These are phyloP conservation scores for Apostichopus leukothele DNA, from an alignment of 53 echinoderm and acorn worm genomes.

Conservation along the genomic window DNA sequence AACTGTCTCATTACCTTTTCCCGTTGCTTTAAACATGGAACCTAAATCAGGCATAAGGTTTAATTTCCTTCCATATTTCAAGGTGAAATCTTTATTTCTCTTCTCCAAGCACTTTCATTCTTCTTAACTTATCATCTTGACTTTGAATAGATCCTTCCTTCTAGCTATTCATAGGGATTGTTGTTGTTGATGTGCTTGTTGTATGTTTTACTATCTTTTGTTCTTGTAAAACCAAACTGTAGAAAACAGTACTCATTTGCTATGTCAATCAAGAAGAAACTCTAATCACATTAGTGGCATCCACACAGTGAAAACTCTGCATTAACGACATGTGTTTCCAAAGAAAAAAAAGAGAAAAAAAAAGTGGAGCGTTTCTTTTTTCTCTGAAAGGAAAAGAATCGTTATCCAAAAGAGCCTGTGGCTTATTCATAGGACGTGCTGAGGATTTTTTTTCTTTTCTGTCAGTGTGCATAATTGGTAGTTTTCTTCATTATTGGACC, in stretches of 20 bases:
- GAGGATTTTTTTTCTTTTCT: not conserved
- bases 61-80: too few relatives aligned
- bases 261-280: not conserved
- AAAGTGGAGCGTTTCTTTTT: not conserved
- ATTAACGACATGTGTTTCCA: conserved; percentile 11
- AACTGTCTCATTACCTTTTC: too few relatives aligned
- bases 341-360: not conserved
- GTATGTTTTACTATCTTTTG: too few relatives aligned
- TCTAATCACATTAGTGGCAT: conserved; percentile 6
- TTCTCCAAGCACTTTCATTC: too few relatives aligned
- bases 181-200: too few relatives aligned
- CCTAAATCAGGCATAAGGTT: too few relatives aligned
- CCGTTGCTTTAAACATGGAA: too few relatives aligned
- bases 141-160: too few relatives aligned
- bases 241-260: not conserved
- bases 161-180: too few relatives aligned
- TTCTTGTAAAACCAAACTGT: too few relatives aligned
- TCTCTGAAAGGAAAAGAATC: not conserved
- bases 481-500: conserved; percentile 3
- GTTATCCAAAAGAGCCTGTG: conserved; percentile 14
- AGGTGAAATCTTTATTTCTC: too few relatives aligned
- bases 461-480: not conserved
- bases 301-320: not conserved
- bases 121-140: too few relatives aligned
- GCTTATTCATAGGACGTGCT: conserved; percentile 1